A percentile compares a stretch with the other conserved stretches of the same genome.
Evolutionary conservation across 2,113 vertebrate genomes (phyloP).

Genomic region (Alligator sinensis): DNA sequence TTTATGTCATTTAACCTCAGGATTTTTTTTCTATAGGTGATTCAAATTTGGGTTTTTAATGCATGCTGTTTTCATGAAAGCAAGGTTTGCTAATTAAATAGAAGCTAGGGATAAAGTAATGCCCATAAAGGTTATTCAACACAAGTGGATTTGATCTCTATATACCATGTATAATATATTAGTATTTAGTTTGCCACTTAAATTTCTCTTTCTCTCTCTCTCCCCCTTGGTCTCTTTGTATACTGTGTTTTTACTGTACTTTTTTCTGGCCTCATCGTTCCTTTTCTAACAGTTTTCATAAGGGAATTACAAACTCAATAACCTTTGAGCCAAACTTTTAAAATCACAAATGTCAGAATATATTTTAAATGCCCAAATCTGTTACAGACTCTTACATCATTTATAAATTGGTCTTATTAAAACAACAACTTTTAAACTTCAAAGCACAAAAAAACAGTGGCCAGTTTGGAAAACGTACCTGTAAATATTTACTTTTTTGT

Average conservation of each 20-base stretch:
- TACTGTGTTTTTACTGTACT: background rate
- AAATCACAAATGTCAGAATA: background rate
- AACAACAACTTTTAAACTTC: too few species aligned
- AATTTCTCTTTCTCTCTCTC: background rate
- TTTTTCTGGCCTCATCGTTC: background rate
- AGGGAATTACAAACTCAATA: background rate
- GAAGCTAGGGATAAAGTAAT: slow-evolving; percentile 36
- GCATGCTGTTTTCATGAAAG: slow-evolving; percentile 27
- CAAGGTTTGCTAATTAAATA: slow-evolving; percentile 6
- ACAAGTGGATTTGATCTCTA: slow-evolving; percentile 27
- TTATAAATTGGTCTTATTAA: background rate
- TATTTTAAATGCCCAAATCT: slow-evolving; percentile 1
- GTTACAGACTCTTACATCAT: background rate
- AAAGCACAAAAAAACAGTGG: too few species aligned
- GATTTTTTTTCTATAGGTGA: slow-evolving; percentile 25
- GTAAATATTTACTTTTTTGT: too few species aligned
- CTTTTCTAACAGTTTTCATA: background rate
- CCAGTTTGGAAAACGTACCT: too few species aligned
- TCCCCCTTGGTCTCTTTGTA: background rate
- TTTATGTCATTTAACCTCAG: slow-evolving; percentile 29
- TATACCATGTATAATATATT: slow-evolving; percentile 49
- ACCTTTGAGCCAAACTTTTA: background rate
- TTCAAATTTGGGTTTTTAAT: slow-evolving; percentile 35
- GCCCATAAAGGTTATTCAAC: slow-evolving; percentile 15
- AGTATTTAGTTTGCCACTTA: slow-evolving; percentile 19